A percentile compares a stretch with the other conserved stretches of the same genome.
Evolutionary conservation across 2,797 vertebrate species (phyloP).

Genomic region (Protonibea diacanthus): DNA sequence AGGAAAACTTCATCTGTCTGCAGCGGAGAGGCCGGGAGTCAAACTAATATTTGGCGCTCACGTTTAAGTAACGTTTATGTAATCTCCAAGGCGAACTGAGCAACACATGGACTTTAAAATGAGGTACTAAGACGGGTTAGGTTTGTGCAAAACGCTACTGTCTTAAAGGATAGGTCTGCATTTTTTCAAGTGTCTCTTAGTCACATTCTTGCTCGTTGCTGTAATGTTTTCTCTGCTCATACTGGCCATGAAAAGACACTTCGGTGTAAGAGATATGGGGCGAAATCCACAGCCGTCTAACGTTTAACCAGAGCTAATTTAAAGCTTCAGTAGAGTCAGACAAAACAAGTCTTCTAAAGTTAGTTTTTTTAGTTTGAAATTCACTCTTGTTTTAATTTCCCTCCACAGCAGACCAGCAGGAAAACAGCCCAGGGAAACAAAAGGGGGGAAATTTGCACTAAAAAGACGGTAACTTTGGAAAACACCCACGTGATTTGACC

Average conservation of each 20-base stretch:
- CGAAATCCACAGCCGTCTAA: background rate
- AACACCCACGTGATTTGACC: background rate
- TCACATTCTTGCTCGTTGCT: background rate
- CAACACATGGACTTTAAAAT: slow-evolving; percentile 40
- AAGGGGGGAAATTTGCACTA: background rate
- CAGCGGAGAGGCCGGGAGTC: slow-evolving; percentile 17
- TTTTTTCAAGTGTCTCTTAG: background rate
- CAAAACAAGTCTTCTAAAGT: background rate
- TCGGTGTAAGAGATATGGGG: background rate
- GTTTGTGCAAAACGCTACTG: slow-evolving; percentile 11
- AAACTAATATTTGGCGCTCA: background rate
- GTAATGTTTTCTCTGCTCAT: background rate
- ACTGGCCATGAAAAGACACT: background rate
- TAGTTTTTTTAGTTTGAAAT: background rate
- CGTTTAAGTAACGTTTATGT: background rate
- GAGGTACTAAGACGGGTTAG: slow-evolving; percentile 28
- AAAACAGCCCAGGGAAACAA: background rate
- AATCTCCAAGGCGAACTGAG: slow-evolving; percentile 71
- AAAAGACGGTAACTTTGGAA: background rate
- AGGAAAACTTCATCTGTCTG: slow-evolving; percentile 99
- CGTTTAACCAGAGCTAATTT: background rate
- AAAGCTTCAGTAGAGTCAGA: background rate
- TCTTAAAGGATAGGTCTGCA: slow-evolving; percentile 41
- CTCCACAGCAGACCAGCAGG: background rate
- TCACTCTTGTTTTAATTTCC: background rate